Conservation (phyloP, 2,113 vertebrate species). For the Ctenodactylus gundi region DNA sequence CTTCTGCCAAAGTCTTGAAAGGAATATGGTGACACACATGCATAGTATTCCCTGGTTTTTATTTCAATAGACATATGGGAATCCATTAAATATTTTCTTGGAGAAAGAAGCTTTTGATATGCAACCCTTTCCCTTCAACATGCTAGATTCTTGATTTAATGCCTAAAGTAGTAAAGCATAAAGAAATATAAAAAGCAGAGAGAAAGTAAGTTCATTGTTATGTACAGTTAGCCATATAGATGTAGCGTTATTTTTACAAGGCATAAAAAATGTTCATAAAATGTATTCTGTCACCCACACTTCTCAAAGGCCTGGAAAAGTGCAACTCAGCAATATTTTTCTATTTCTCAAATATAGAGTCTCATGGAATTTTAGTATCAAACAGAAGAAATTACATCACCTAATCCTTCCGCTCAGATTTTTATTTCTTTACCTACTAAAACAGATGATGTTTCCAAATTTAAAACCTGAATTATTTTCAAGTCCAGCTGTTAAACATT, state of each 20-base stretch:
- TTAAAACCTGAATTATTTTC: constrained; percentile 67
- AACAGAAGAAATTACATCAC: constrained; percentile 73
- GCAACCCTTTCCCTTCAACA: constrained; percentile 4
- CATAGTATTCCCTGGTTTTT: constrained; percentile 21
- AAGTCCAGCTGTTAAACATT: constrained; percentile 70
- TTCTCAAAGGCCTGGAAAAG: constrained; percentile 54
- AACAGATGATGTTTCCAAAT: constrained; percentile 55
- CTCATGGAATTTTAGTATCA: constrained; percentile 65
- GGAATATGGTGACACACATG: constrained; percentile 50
- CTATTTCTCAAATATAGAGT: constrained; percentile 36
- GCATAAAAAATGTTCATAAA: constrained; percentile 63
- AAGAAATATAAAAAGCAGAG: constrained; percentile 59
- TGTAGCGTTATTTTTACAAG: constrained; percentile 64
- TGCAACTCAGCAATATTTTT: constrained; percentile 48
- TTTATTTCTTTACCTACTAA: constrained; percentile 67
- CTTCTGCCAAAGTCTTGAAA: constrained; percentile 63
- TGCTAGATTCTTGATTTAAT: constrained; percentile 74
- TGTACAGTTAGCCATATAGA: constrained; percentile 49
- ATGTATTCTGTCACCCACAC: constrained; percentile 47
- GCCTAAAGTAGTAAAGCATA: constrained; percentile 66
- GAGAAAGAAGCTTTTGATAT: constrained; percentile 75
- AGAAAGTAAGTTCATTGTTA: constrained; percentile 71
- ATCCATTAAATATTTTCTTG: constrained; percentile 66
- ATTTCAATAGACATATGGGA: constrained; percentile 75
- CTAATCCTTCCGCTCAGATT: constrained; percentile 69